Base-by-base conservation (phyloP, 2,113 vertebrate genomes). In the Prionailurus bengalensis region DNA sequence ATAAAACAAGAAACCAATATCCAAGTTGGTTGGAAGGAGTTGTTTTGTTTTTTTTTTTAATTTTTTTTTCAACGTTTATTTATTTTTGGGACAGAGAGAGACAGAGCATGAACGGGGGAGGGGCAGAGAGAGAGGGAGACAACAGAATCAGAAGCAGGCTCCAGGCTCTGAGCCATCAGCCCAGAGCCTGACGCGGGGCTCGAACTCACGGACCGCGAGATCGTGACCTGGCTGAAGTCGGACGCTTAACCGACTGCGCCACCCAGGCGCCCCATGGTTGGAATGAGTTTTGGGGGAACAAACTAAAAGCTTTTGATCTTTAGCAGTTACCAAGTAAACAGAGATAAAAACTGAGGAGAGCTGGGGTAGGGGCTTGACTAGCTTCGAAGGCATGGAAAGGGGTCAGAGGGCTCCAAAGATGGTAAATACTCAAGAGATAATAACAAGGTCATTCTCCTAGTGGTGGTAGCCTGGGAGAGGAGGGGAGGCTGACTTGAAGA, bases 1-100 rank as follows among this genome's bases (percentile, higher is more conserved):
- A 6, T 17, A 87, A 71, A 53, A 95, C 53, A 95, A 29, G n/a
- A 96, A 80, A 76, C 33, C 17, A 90, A 79, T 27, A 90, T 95
- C 74, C 48, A 53, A 15, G 29, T 51, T 23, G 8, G 4, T 36
- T 81, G 27, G 12, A 78, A 78, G 48, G 58, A 81, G 23, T 36
- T 21, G 36, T 36, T 36, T 36, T 36, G 36, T 36, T 36, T 36
- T 36, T 36, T 36, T 36, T 36, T 36, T 36, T 36, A 36, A 36
- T 36, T 36, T 36, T 36, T 36, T 36, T 36, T 36, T 36, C 36
- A 36, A 36, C 36, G 2, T 36, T 36, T 36, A 36, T 36, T 36
- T 36, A 36, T 36, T 36, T 36, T 36, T 36, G 36, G 36, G 36
- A 36, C 36, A 36, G 36, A 36, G 36, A 36, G 36, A 36, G 36